Evolutionary conservation across 2,113 vertebrate species (phyloP), one percentile per base, ranked within the genome.

Genomic region (Neodontobutis hainanensis): DNA sequence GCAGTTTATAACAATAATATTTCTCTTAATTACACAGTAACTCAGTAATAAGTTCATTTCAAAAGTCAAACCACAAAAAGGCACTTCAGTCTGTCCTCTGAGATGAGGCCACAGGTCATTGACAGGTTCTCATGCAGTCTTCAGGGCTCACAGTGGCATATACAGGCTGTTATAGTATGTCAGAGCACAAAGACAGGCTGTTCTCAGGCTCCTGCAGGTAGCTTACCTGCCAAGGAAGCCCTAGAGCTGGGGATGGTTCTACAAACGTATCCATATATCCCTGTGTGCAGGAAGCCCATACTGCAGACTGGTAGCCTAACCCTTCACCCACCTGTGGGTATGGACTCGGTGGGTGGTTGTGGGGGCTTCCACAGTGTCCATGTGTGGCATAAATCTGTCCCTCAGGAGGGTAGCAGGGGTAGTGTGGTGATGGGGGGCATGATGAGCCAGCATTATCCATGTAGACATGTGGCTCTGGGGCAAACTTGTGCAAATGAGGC

Each of bases 391-490:
- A 88, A 43, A 88, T 53, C 51, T 88, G 87, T 56, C 81, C 85
- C 59, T 91, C 86, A 0, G 65, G 34, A 9, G 87, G 84, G 19
- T 88, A 88, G 65, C 90, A 89, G 10, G 90, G 85, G 72, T 90
- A 91, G 73, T 90, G 87, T 4, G 90, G 88, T 2, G 90, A 91
- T 0, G 87, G 87, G 8, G 88, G 87, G 9, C 90, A 90, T 0
- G 87, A 86, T 0, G 85, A 75, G 36, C 42, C 65, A 0, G 61
- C 38, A 67, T 61, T 84, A 7, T 88, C 88, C 67, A 85, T 61
- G 77, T 82, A 90, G 19, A 83, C 12, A 7, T 85, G 86, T 0
- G 78, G 60, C 48, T 91, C 84, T 0, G 59, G 1, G 11, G 85
- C 42, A 27, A 83, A 50, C 52, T 82, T 61, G 72, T 85, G 85